Evolutionary conservation across 2,113 vertebrate species (phyloP), one percentile per base, ranked within the genome.

Genomic region (Tachysurus vachellii): DNA sequence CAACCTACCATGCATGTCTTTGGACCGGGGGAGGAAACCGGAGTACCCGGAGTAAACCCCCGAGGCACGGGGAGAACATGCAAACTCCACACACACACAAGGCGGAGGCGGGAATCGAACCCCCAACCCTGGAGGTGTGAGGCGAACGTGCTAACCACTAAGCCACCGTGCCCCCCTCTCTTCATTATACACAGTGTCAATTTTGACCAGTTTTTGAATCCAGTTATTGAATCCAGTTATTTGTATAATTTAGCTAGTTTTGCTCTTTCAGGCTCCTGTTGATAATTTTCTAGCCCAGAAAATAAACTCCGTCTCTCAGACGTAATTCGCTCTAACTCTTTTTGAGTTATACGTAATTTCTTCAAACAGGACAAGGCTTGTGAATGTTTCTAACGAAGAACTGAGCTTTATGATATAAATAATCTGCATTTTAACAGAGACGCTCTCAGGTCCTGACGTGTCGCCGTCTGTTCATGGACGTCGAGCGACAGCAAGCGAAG

Each of bases 401-500:
- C n/a, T 8, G n/a, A 50, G 47, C 47, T 50, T 50, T 50, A 50
- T 2, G 26, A 54, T 23, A 61, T 68, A 11, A 76, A 80, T 10
- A 4, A 17, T 17, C 59, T 13, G 50, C 68, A 28, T 89, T 61
- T 19, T 12, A 1, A 80, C 88, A 97, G 98, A 95, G 91, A 23
- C 96, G 95, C 93, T 93, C 89, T 44, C 95, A 97, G 79, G 97
- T 96, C 89, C 93, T 97, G 92, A 93, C 93, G 90, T 92, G 95
- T 85, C 95, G 96, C 7, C 96, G 96, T 28, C 93, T 95, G 76
- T 96, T 95, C 92, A 97, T 99, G 97, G 95, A 88, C 79, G 73
- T 93, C 0, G 98, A 99, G 90, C 93, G 97, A 61, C 93, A 97
- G 89, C 96, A 95, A 36, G 97, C 95, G 61, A 96, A 96, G 91